phyloP scores from a whole-genome alignment of 1,140 invertebrate species.

The Ganaspis sp. region DNA sequence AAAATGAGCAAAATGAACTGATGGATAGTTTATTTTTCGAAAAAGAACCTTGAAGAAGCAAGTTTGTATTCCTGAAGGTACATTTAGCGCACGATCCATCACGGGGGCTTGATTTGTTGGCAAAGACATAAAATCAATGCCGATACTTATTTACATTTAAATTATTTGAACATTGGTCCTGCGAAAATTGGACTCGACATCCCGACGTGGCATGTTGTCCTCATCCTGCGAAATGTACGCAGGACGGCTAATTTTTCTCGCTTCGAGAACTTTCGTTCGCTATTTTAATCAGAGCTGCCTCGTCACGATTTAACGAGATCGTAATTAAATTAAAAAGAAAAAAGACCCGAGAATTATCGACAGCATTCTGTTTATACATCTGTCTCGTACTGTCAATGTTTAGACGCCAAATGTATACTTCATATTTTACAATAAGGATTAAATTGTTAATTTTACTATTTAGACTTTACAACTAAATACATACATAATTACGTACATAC shows the following conservation, averaged over 20 bases:
- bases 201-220: constrained; percentile 16
- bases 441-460: no score
- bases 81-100: not conserved
- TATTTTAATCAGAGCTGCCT: not conserved
- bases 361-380: constrained; percentile 34
- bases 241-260: constrained; percentile 2
- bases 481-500: no score
- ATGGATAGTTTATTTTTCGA: no score
- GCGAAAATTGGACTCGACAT: constrained; percentile 36
- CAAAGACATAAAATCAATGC: constrained; percentile 38
- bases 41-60: not conserved
- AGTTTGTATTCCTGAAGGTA: not conserved
- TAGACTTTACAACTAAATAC: no score
- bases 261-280: constrained; percentile 26
- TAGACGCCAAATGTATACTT: no score
- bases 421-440: no score
- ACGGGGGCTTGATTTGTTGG: not conserved
- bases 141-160: constrained; percentile 49
- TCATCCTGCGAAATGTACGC: not conserved
- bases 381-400: not conserved
- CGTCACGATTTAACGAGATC: constrained; percentile 29
- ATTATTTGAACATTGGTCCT: constrained; percentile 43
- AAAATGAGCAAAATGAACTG: no score
- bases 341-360: constrained; percentile 28
- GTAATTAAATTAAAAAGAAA: constrained; percentile 39